A percentile compares a stretch with the other conserved stretches of the same genome.
These are phyloP conservation scores for Dolichotis patagonum DNA, from an alignment of 2,113 vertebrate species.

Conservation along the genomic window DNA sequence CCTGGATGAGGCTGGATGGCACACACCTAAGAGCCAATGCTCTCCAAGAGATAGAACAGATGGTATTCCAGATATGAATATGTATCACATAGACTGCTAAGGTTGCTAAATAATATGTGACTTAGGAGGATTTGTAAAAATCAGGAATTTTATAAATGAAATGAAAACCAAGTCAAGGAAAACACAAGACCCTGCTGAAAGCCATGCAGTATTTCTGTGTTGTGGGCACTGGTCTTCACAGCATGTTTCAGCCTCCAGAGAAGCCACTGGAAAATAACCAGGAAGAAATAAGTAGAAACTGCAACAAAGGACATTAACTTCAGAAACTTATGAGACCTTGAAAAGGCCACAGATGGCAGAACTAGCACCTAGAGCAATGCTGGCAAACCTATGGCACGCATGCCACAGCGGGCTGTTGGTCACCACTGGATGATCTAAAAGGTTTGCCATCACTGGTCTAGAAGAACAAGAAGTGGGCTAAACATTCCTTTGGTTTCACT, in stretches of 20 bases:
- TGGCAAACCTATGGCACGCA: neutral
- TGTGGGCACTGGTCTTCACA: neutral
- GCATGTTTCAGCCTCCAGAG: conserved; percentile 10
- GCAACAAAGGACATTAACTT: neutral
- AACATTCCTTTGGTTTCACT: neutral
- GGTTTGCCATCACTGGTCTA: neutral
- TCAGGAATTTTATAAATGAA: conserved; percentile 69
- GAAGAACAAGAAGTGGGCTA: neutral
- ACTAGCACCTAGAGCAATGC: neutral
- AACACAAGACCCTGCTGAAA: conserved; percentile 45
- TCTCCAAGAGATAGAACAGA: conserved; percentile 75
- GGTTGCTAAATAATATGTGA: conserved; percentile 76
- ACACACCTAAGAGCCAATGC: conserved; percentile 60
- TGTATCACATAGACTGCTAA: conserved; percentile 67
- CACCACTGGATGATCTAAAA: neutral
- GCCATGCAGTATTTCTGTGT: conserved; percentile 19
- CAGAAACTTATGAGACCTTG: neutral
- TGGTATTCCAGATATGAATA: conserved; percentile 77
- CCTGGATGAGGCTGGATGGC: conserved; percentile 61
- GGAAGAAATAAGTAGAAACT: conserved; percentile 4
- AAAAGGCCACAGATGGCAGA: neutral
- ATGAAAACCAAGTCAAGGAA: conserved; percentile 68
- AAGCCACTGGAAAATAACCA: conserved; percentile 41
- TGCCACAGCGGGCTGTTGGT: neutral
- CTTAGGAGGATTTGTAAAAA: conserved; percentile 77